phyloP scores from a whole-genome alignment of 2,797 vertebrate genomes.

The Gallinago solitaria region DNA sequence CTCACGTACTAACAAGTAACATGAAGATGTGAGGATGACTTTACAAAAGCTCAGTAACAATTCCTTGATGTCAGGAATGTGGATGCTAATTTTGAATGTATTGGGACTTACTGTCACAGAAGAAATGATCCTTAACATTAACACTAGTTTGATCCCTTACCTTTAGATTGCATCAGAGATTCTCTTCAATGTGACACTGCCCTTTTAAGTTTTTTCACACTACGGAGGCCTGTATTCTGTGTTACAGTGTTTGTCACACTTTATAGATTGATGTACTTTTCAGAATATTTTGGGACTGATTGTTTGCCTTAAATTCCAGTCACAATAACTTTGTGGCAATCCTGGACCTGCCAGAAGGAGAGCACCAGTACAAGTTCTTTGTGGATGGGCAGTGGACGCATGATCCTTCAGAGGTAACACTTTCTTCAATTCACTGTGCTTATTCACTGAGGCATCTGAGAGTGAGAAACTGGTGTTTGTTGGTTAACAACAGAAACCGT shows the following conservation, averaged over 20 bases:
- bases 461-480: neutral
- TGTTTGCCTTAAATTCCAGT: conserved; percentile 73
- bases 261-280: neutral
- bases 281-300: neutral
- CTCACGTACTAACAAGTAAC: neutral
- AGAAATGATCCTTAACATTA: neutral
- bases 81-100: neutral
- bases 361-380: conserved; percentile 97
- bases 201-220: neutral
- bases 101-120: neutral
- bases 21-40: neutral
- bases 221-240: neutral
- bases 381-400: conserved; percentile 97
- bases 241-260: neutral
- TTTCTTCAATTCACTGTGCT: neutral
- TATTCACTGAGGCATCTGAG: neutral
- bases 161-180: neutral
- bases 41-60: neutral
- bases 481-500: neutral
- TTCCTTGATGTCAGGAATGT: neutral
- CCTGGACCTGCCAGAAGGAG: conserved; percentile 94
- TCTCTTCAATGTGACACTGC: neutral
- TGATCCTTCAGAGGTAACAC: conserved; percentile 88
- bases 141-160: neutral
- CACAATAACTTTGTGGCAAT: conserved; percentile 96